These are phyloP conservation scores for Phthorimaea operculella DNA, from an alignment of 1,140 invertebrate species.

Conservation along the genomic window DNA sequence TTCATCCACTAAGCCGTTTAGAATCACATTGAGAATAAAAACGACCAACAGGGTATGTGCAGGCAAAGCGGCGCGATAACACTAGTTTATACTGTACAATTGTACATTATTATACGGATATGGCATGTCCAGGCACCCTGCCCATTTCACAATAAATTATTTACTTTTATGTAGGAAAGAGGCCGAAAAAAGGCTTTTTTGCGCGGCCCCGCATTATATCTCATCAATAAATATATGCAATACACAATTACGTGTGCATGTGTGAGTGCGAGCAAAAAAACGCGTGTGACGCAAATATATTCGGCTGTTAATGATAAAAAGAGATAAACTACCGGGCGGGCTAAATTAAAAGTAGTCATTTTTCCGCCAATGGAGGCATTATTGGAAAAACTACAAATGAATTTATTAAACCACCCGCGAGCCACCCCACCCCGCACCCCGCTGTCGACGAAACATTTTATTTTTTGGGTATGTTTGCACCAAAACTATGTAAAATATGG, in stretches of 20 bases:
- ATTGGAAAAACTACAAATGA: conserved; percentile 36
- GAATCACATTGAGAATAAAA: no score
- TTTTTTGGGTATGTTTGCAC: background rate
- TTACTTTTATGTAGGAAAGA: no score
- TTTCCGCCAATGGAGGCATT: conserved; percentile 6
- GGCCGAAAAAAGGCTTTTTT: no score
- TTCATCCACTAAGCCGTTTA: no score
- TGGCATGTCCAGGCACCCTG: no score
- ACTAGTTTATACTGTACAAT: no score
- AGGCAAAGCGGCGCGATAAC: no score
- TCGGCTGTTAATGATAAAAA: conserved; percentile 6
- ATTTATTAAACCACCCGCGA: conserved; percentile 3
- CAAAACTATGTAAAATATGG: conserved; percentile 1
- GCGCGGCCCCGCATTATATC: no score
- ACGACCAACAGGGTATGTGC: no score
- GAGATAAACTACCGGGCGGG: conserved; percentile 3
- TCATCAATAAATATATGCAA: conserved; percentile 1
- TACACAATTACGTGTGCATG: background rate
- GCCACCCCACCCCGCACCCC: background rate
- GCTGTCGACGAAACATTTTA: background rate
- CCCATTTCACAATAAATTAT: no score
- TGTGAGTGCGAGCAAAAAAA: conserved; percentile 2
- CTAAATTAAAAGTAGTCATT: conserved; percentile 7
- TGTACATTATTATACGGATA: no score
- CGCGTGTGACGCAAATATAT: conserved; percentile 1